Evolutionary conservation across 2,888 invertebrate species (phyloP).

Genomic region (Mesopsocus fuscifrons): DNA sequence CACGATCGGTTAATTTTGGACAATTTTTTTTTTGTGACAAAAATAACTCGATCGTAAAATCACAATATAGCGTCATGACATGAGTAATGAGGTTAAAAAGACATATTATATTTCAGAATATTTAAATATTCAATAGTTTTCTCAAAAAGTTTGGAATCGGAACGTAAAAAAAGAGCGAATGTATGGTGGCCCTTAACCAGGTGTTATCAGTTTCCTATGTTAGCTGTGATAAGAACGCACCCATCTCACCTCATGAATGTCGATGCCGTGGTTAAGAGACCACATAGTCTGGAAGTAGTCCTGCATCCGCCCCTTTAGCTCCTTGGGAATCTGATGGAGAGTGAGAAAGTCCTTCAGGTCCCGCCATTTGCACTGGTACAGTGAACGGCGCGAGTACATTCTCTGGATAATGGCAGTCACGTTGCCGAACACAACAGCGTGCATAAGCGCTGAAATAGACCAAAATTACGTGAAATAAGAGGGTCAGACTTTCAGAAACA

Average conservation of each 20-base stretch:
- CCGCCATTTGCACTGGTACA: conserved; percentile 87
- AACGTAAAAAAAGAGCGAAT: too few species aligned
- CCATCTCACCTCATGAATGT: conserved; percentile 71
- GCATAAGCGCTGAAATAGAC: conserved; percentile 67
- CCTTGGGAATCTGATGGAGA: conserved; percentile 87
- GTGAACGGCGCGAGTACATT: conserved; percentile 84
- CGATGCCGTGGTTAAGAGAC: conserved; percentile 94
- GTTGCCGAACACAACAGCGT: conserved; percentile 93
- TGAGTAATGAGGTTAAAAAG: too few species aligned
- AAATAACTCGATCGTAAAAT: too few species aligned
- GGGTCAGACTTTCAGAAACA: neutral
- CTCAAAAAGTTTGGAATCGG: too few species aligned
- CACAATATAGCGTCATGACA: too few species aligned
- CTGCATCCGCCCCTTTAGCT: conserved; percentile 86
- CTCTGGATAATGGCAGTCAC: conserved; percentile 94
- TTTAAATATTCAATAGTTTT: too few species aligned
- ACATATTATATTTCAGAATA: too few species aligned
- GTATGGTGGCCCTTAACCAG: too few species aligned
- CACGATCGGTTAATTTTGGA: too few species aligned
- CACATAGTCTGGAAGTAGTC: conserved; percentile 97
- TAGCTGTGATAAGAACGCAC: conserved; percentile 15
- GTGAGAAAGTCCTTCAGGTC: conserved; percentile 90
- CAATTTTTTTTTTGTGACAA: too few species aligned
- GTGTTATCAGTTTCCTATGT: too few species aligned
- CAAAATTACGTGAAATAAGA: neutral